Evolutionary conservation across 1,140 invertebrate genomes (phyloP), one percentile per base, ranked within the genome.

Genomic region (Popillia japonica): DNA sequence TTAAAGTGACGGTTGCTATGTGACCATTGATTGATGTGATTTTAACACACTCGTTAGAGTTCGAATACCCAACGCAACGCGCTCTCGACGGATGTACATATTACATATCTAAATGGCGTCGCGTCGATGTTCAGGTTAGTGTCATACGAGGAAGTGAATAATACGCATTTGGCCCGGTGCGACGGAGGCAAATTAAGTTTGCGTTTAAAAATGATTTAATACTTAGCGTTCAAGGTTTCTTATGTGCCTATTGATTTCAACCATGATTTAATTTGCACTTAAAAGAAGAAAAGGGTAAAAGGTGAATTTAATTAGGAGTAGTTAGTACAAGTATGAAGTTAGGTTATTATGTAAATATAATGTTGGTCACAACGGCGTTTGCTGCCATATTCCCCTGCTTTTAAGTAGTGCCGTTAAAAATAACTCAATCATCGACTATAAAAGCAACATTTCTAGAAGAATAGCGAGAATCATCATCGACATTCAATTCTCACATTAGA

Each of bases 11-110:
- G 79, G 83, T 84, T 84, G 83, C 83, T 83, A 84, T 80, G 83
- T 84, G 83, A 84, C 83, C 82, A 84, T 84, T 84, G 83, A 84
- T 84, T 84, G 83, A 84, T 84, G 83, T 82, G 83, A 84, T 83
- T 84, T 84, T 83, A 84, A 84, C 83, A 81, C 83, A 83, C 82
- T 82, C 83, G 83, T 82, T 83, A 83, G 81, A 80, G 79, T 80
- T 75, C 75, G 76, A 76, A 72, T 61, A 78, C 76, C 75, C 77
- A 75, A 78, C 68, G 81, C 77, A 76, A 77, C 75, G 77, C 23
- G 6, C 34, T 41, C 72, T 40, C 72, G 0, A 34, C 41, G 72
- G 72, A 41, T 44, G 27, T 34, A 34, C 27, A 34, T 34, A 34
- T 34, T 34, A 34, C 27, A 44, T 42, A 20, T 80, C 78, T 78